Conservation (phyloP, 2,888 invertebrate genomes). For the Dasypolia templi region DNA sequence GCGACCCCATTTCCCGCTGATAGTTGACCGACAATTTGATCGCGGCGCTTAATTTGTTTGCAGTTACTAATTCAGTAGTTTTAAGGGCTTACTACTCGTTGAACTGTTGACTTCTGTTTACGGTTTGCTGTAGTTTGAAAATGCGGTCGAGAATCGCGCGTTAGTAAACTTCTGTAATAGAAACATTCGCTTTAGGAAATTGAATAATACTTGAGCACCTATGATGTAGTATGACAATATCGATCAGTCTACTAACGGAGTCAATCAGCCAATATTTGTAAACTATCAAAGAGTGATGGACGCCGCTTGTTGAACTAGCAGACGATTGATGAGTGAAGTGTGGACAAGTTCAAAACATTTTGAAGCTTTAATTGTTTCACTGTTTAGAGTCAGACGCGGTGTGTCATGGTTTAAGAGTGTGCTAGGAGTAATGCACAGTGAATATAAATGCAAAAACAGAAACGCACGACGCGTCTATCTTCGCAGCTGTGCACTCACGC, state of each 20-base stretch:
- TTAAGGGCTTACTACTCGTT: background rate
- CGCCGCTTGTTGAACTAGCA: background rate
- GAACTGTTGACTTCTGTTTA: slow-evolving; percentile 2
- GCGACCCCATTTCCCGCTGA: background rate
- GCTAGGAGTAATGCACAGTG: background rate
- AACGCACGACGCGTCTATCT: background rate
- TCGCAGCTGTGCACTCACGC: background rate
- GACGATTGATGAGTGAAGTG: background rate
- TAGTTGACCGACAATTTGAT: slow-evolving; percentile 2
- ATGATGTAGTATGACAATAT: background rate
- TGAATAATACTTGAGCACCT: background rate
- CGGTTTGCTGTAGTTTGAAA: background rate
- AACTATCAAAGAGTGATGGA: background rate
- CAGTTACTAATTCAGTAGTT: slow-evolving; percentile 8
- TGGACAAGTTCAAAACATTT: slow-evolving; percentile 8
- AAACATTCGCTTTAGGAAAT: background rate
- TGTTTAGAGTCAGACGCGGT: background rate
- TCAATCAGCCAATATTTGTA: background rate
- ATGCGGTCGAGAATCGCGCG: background rate
- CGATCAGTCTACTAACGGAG: too few relatives aligned
- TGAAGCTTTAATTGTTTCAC: slow-evolving; percentile 1
- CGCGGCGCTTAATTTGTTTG: slow-evolving; percentile 11
- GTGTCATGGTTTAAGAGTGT: too few relatives aligned
- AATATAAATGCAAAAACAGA: background rate
- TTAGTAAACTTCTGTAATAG: background rate